These are phyloP conservation scores for Lepidonotus clava DNA, from an alignment of 2,888 invertebrate species.

Conservation along the genomic window DNA sequence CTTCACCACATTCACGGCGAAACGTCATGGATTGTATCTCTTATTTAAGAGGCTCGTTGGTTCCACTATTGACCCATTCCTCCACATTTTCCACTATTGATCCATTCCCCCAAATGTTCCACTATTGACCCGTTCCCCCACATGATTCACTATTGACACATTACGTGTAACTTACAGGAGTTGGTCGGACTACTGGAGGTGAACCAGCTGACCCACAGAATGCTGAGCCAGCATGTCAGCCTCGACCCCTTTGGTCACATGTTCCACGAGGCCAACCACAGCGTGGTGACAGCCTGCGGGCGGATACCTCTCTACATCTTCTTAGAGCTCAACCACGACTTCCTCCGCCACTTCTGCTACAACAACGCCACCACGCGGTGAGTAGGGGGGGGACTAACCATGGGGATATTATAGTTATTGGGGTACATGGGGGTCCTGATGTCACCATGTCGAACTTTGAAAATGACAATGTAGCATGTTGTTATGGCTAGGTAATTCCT, in stretches of 20 bases:
- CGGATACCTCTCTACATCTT: conserved; percentile 96
- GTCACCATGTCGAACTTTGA: no score
- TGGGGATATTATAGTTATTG: background rate
- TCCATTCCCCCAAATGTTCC: no score
- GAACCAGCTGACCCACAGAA: conserved; percentile 95
- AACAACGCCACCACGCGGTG: conserved; percentile 98
- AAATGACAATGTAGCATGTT: background rate
- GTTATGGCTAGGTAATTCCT: background rate
- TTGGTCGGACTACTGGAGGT: conserved; percentile 94
- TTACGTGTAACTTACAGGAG: no score
- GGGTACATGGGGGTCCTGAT: background rate
- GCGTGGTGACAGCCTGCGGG: conserved; percentile 96
- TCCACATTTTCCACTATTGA: no score
- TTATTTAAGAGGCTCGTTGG: no score
- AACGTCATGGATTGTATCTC: no score
- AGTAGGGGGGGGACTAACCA: conserved; percentile 86
- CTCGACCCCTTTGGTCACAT: conserved; percentile 96
- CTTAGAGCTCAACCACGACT: conserved; percentile 97
- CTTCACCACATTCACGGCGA: no score
- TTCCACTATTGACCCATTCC: no score
- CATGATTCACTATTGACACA: no score
- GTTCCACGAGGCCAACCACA: conserved; percentile 96
- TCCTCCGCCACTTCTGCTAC: conserved; percentile 97
- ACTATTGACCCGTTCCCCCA: no score
- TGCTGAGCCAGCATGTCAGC: conserved; percentile 91